A percentile compares a stretch with the other conserved stretches of the same genome.
phyloP scores from a whole-genome alignment of 2,113 vertebrate species.

The Astur gentilis region DNA sequence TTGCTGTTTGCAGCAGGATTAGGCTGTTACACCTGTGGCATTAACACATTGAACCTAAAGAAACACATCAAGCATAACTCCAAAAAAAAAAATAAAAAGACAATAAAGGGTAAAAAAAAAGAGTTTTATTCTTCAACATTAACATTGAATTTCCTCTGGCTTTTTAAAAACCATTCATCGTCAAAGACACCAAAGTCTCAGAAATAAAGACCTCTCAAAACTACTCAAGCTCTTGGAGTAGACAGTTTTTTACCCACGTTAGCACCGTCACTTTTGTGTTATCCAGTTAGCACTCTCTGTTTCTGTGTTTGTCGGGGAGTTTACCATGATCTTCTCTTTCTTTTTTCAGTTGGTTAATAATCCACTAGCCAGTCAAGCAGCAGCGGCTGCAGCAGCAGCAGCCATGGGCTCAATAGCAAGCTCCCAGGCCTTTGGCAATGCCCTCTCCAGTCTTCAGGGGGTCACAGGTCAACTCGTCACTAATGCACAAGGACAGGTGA shows the following conservation, averaged over 20 bases:
- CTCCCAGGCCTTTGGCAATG: conserved; percentile 93
- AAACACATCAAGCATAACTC: not conserved
- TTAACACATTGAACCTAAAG: not conserved
- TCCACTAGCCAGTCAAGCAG: conserved; percentile 93
- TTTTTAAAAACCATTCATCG: not conserved
- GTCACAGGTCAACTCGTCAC: conserved; percentile 97
- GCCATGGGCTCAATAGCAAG: conserved; percentile 94
- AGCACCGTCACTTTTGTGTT: not conserved
- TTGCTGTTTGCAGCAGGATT: not conserved
- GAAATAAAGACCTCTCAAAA: not conserved
- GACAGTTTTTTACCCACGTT: not conserved
- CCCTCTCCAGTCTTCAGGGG: conserved; percentile 93
- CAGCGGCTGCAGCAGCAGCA: conserved; percentile 86
- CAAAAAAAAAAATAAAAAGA: no score
- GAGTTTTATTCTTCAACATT: not conserved
- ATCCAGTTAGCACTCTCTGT: not conserved
- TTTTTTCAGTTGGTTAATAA: conserved; percentile 88
- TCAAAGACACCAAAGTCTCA: not conserved
- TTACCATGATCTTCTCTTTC: conserved; percentile 57
- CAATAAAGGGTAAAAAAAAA: not conserved
- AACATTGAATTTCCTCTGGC: not conserved
- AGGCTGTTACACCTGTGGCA: not conserved
- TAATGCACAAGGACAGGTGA: conserved; percentile 99
- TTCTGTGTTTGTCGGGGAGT: not conserved
- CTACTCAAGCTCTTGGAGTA: not conserved